Evolutionary conservation across 2,888 invertebrate genomes (phyloP), one percentile per base, ranked within the genome.

Genomic region (Pterostichus madidus): DNA sequence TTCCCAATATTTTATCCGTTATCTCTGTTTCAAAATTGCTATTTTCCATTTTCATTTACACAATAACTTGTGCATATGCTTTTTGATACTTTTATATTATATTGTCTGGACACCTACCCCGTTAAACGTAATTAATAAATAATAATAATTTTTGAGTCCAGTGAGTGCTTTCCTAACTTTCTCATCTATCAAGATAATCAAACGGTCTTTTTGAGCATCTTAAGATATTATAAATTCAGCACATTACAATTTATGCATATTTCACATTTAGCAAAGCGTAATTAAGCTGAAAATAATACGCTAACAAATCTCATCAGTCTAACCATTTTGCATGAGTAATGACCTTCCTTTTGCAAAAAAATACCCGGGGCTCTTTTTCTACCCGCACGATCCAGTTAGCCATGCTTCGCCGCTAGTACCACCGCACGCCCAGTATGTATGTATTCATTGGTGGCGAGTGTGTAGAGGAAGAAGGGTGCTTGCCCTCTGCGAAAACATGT

Each of bases 221-320:
- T 59, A 59, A 24, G 31, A 59, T 13, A 32, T 80, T 35, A 80
- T 68, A 71, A 71, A 80, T 80, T 71, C 52, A 52, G 17, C 71
- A 15, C 71, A 53, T 68, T 80, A 31, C 80, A 80, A 73, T 68
- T 71, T 71, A 52, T 71, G 71, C 68, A 80, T 71, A 71, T 80
- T 73, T 71, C n/a, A 56, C 80, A 73, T 80, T 80, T 11, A 71
- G 73, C 44, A 73, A 24, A 80, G 73, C 56, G 73, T 80, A 80
- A 80, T 80, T 80, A 73, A 80, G 71, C 73, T 73, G 80, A 80
- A 80, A 80, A 80, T 80, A 73, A 80, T 73, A 56, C 56, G 80
- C 56, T 80, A 80, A 80, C 80, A 80, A 80, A 80, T 80, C 80
- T 80, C 80, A 71, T 80, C 71, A 80, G 80, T 56, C 24, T 52